Evolutionary conservation across 1,140 invertebrate genomes (phyloP).

Genomic region (Gonioctena quinquepunctata): DNA sequence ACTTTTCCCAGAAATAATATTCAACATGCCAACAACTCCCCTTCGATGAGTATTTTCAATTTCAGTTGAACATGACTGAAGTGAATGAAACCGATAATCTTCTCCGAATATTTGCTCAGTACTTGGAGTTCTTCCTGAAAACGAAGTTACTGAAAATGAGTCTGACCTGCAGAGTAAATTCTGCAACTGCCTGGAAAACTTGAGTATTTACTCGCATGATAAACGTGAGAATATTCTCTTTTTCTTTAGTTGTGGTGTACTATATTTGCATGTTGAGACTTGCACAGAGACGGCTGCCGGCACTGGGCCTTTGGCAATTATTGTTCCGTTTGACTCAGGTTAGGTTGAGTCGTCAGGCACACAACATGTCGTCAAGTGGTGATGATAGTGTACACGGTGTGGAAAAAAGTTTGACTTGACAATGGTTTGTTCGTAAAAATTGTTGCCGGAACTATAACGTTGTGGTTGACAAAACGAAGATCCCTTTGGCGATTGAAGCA

Average conservation of each 20-base stretch:
- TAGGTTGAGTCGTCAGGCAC: background rate
- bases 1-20: no score
- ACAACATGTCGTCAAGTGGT: background rate
- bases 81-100: background rate
- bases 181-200: background rate
- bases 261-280: background rate
- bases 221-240: background rate
- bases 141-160: background rate
- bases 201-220: background rate
- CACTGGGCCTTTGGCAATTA: background rate
- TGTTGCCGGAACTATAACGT: no score
- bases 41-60: no score
- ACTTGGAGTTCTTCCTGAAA: background rate
- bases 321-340: background rate
- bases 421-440: no score
- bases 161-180: background rate
- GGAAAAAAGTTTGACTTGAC: no score
- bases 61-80: background rate
- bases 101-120: background rate
- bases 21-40: no score
- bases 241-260: background rate
- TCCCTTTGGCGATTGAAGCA: no score
- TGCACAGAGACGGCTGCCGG: background rate
- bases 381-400: background rate
- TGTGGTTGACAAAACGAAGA: no score